Conservation (phyloP, 2,113 vertebrate species). For the Daboia siamensis region DNA sequence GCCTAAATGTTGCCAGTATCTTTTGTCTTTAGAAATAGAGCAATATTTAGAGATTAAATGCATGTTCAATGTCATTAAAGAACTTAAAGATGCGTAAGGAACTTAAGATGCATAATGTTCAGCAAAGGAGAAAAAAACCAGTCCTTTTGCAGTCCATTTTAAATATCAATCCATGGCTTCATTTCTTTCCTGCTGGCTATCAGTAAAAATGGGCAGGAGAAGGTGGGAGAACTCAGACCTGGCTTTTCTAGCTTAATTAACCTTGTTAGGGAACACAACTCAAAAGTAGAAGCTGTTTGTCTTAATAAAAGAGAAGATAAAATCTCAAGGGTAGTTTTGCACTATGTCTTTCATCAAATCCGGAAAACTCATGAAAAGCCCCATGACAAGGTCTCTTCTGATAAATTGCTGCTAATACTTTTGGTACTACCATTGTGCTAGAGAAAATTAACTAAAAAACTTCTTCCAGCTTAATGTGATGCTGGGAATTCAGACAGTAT, state of each 20-base stretch:
- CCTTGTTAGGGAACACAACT: background rate
- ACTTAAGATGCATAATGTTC: background rate
- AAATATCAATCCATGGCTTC: background rate
- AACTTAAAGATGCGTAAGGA: background rate
- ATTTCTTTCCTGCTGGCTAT: background rate
- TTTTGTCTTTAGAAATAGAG: background rate
- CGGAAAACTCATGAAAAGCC: background rate
- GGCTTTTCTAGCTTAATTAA: background rate
- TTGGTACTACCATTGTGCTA: conserved; percentile 23
- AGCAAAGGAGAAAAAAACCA: background rate
- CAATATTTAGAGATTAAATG: background rate
- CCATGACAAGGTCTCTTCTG: background rate
- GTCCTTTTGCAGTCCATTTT: background rate
- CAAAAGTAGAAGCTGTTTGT: background rate
- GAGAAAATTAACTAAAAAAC: conserved; percentile 34
- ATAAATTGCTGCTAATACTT: conserved; percentile 28
- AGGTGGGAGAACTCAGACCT: background rate
- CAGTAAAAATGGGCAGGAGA: background rate
- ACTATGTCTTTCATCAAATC: background rate
- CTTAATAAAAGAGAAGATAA: background rate
- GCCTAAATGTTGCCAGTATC: background rate
- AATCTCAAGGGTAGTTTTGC: background rate
- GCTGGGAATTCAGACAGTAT: conserved; percentile 20
- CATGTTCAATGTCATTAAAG: background rate
- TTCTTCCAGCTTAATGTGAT: conserved; percentile 8